A percentile compares a stretch with the other conserved stretches of the same genome.
Conservation (phyloP, 2,888 invertebrate genomes). For the Caenorhabditis angaria region DNA sequence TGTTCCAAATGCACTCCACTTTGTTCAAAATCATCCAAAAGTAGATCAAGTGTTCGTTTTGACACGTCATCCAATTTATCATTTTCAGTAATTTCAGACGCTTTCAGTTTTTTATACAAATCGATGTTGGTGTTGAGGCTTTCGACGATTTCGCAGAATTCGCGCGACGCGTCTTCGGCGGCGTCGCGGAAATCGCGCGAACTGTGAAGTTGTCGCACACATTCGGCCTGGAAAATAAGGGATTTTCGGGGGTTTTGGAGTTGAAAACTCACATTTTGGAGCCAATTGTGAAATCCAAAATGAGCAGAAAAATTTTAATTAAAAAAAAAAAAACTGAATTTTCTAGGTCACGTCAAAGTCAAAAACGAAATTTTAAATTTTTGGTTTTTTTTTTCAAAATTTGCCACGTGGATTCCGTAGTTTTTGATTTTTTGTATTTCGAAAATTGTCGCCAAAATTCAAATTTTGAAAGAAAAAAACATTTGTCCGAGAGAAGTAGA, state of each 20-base stretch:
- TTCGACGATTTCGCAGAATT: conserved; percentile 90
- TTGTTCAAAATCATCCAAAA: conserved; percentile 96
- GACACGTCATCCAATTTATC: conserved; percentile 77
- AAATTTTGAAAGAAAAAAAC: no score
- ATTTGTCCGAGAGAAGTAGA: no score
- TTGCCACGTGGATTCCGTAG: no score
- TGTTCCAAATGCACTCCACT: conserved; percentile 92
- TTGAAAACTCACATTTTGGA: no score
- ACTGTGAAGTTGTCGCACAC: conserved; percentile 91
- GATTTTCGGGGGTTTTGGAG: not conserved
- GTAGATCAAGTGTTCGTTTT: conserved; percentile 85
- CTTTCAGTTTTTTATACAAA: conserved; percentile 82
- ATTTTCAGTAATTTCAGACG: conserved; percentile 80
- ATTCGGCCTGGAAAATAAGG: conserved; percentile 80
- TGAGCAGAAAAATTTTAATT: no score
- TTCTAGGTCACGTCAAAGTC: no score
- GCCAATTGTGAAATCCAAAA: no score
- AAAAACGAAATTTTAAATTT: no score
- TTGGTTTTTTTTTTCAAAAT: no score
- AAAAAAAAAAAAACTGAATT: no score
- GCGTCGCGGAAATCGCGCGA: conserved; percentile 80
- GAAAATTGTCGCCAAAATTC: no score
- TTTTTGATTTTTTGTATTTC: no score
- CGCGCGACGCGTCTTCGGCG: conserved; percentile 88
- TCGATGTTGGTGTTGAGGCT: conserved; percentile 86